Evolutionary conservation across 1,140 invertebrate species (phyloP), one percentile per base, ranked within the genome.

Genomic region (Pogonomyrmex californicus): DNA sequence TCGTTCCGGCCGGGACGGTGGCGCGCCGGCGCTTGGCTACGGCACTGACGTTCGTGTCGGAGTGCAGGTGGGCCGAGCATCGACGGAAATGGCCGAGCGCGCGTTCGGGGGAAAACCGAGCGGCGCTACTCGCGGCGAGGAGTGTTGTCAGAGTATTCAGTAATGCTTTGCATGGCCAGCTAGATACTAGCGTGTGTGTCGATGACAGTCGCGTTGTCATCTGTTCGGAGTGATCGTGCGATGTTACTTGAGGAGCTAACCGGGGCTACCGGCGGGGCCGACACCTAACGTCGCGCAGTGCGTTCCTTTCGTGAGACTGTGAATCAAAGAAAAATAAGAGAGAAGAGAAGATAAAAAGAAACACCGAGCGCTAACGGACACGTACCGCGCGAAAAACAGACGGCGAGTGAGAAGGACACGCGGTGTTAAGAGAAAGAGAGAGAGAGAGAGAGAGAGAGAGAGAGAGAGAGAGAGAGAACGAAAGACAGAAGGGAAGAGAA

Each of bases 131-230:
- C 91, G 23, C 23, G 77, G 87, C 86, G 88, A 91, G 88, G 88
- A 92, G 92, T 95, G 95, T 95, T 95, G 94, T 95, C 92, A 93
- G 93, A 94, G 91, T 93, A 91, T 77, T 94, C 94, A 95, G 93
- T 95, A 94, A 95, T 93, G 95, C 95, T 95, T 93, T 93, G 94
- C 94, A 93, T 94, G 94, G 94, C 93, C 92, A 94, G 88, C 93
- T 91, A 93, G 92, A 77, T 91, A 78, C 87, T 88, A 88, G 88
- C 91, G 83, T 85, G 89, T 62, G 91, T 78, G 92, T 93, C 71
- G 90, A 91, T 94, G 90, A 93, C 90, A 93, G 86, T 94, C 91
- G 89, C 87, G 85, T 90, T 75, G 81, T 90, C 89, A 86, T 91
- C 92, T 78, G 90, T 88, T 90, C 89, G 86, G 91, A 92, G 93